These are phyloP conservation scores for Rhegmatorhina hoffmannsi DNA, from an alignment of 2,113 vertebrate species.

Conservation along the genomic window DNA sequence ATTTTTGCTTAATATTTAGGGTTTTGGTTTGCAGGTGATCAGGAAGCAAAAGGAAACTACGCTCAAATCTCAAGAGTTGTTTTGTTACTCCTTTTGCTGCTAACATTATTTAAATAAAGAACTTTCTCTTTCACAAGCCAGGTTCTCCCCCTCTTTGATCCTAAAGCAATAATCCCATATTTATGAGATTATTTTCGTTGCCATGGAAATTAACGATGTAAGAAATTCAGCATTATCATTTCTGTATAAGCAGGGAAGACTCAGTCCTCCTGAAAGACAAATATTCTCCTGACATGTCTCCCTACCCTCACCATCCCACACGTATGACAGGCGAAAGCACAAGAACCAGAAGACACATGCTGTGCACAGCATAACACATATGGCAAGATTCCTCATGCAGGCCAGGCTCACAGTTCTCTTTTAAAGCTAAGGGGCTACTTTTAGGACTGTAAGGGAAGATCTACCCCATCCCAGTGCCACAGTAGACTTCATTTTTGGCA, in stretches of 20 bases:
- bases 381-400: neutral
- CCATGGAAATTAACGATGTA: conserved; percentile 38
- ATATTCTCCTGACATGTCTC: neutral
- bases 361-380: accelerated
- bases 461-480: neutral
- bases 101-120: conserved; percentile 8
- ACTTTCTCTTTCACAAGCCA: neutral
- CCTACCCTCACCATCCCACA: neutral
- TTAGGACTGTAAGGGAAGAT: neutral
- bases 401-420: neutral
- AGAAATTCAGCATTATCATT: conserved; percentile 18
- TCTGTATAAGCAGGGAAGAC: neutral
- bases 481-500: neutral
- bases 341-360: neutral
- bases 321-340: neutral
- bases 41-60: neutral
- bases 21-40: neutral
- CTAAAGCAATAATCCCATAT: conserved; percentile 43
- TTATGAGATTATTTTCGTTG: conserved; percentile 53
- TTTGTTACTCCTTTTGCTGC: neutral
- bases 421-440: neutral
- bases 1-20: neutral
- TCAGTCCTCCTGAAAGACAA: neutral
- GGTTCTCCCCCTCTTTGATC: conserved; percentile 33
- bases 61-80: neutral